Base-by-base conservation (phyloP, 2,113 vertebrate species). In the Ochotona curzoniae region DNA sequence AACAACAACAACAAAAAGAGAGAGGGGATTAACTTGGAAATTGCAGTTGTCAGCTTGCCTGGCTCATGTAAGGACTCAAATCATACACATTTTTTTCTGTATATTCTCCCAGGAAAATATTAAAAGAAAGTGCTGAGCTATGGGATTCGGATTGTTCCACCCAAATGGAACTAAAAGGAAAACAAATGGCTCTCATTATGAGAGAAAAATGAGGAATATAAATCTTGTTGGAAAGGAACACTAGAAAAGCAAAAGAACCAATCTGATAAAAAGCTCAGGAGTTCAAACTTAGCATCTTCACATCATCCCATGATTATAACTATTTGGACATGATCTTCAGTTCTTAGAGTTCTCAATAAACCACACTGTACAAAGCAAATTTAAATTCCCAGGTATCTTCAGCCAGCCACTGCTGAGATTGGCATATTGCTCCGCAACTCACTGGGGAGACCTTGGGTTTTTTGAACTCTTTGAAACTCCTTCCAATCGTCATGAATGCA, bases 101-200 rank as follows among this genome's bases (percentile, higher is more conserved):
- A 47, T 32, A 25, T 64, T 23, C 28, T 78, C 21, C 13, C 66
- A 74, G 84, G 85, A 93, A 92, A 89, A 91, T 70, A 23, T 67
- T 81, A 38, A n/a, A 71, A 35, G 64, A 60, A 88, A 35, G 13
- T n/a, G 12, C 70, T 71, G 87, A 38, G 44, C 38, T 83, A 9
- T 83, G 51, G 51, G 74, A 69, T 83, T 90, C 76, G 82, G 35
- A 64, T 38, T 73, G 6, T 63, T 95, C 76, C 71, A 67, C n/a
- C 93, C 79, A 87, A 93, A 92, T 30, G 83, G 66, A 94, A 87
- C 35, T 69, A 74, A 81, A 94, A 79, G n/a, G 32, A 95, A 93
- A 87, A 74, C 76, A 67, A 92, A 21, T 28, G 2, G 10, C 47
- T 93, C 47, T 95, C 21, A 17, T 12, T 87, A 84, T n/a, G 80